Evolutionary conservation across 2,888 invertebrate species (phyloP).

Genomic region (Parapristionchus giblindavisi): DNA sequence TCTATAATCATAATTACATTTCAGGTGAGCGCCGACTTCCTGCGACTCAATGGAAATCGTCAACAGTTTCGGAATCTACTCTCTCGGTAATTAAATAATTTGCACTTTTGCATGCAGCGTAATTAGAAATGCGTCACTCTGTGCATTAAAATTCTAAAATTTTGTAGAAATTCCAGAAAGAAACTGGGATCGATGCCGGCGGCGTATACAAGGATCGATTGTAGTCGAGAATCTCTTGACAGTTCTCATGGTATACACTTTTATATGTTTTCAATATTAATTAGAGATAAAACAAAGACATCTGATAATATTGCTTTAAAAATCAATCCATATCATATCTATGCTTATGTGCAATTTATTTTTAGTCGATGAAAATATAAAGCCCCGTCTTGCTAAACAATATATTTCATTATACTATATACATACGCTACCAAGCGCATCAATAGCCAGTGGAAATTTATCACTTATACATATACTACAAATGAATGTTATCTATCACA

Average conservation of each 20-base stretch:
- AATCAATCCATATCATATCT: no score
- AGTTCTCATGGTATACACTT: constrained; percentile 53
- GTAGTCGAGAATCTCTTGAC: constrained; percentile 66
- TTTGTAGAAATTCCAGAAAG: constrained; percentile 51
- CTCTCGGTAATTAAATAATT: constrained; percentile 38
- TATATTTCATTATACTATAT: no score
- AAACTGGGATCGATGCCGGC: constrained; percentile 67
- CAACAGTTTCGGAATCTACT: constrained; percentile 68
- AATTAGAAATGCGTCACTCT: not conserved
- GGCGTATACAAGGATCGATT: constrained; percentile 67
- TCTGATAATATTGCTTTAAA: no score
- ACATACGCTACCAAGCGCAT: no score
- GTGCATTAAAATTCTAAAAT: not conserved
- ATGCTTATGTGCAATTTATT: no score
- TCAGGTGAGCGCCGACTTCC: constrained; percentile 68
- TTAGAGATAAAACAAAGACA: no score
- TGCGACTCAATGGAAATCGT: constrained; percentile 65
- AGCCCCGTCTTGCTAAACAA: no score
- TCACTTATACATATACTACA: no score
- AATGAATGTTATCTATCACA: no score
- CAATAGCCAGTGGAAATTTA: no score
- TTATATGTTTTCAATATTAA: no score
- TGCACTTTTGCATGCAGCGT: not conserved
- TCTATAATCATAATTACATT: constrained; percentile 28
- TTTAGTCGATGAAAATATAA: no score